Base-by-base conservation (phyloP, 1,140 invertebrate genomes). In the Nasonia longicornis region DNA sequence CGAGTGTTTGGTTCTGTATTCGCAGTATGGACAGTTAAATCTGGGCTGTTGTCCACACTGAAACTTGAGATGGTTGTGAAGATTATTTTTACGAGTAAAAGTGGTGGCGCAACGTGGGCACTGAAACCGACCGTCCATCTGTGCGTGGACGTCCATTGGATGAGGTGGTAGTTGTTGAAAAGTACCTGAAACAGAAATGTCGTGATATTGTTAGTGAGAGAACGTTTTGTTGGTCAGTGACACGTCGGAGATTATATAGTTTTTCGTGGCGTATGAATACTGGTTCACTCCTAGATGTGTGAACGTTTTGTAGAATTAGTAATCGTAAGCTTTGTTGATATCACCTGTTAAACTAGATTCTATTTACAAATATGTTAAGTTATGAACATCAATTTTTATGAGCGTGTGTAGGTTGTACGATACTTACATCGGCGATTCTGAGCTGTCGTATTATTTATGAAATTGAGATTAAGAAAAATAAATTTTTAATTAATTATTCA, bases 1-100 rank as follows among this genome's bases (percentile, higher is more conserved):
- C 8, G 89, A 88, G 58, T 92, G 90, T 82, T 92, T 91, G 69
- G 91, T 91, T 48, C 87, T 85, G 83, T 92, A 91, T 8, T 82
- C 73, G 84, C 92, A 93, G 82, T 91, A 89, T 1, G 91, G 92
- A 84, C 93, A 94, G 77, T 92, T 91, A 84, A 93, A 92, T 67
- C 92, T 87, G 11, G 93, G 93, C 84, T 92, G 89, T 74, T 93
- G 90, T 1, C 93, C 93, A 82, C 93, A 94, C 79, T 93, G 92
- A 85, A 89, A 92, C 77, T 91, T 91, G 81, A 93, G 78, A 84
- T 94, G 93, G 7, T 93, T 90, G 16, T 92, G 92, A 83, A 93
- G 89, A 85, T 93, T 93, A 82, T 93, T 93, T 86, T 93, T 93
- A 83, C 93, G 90, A 29, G 91, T 91, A 84, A 94, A 94, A 67